Conservation (phyloP, 35 echinoderm and acorn worm genomes). For the Anneissia japonica region DNA sequence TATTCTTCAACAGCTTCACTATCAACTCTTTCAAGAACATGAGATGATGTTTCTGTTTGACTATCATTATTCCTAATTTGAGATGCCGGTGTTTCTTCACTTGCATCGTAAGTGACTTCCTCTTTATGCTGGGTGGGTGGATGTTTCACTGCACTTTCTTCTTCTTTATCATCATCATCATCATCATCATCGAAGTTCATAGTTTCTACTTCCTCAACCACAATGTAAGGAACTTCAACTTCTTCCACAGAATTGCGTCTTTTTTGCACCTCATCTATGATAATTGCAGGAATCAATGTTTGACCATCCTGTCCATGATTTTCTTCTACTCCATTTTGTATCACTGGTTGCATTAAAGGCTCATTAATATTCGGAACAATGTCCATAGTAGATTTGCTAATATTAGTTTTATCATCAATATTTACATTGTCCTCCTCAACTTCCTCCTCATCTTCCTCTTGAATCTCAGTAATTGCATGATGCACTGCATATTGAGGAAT, state of each 20-base stretch:
- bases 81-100: no score
- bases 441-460: background rate
- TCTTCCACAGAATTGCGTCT: background rate
- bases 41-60: background rate
- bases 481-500: background rate
- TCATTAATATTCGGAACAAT: background rate
- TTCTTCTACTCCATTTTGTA: no score
- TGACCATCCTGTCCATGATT: no score
- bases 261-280: background rate
- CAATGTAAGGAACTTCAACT: background rate
- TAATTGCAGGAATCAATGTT: background rate
- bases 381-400: background rate
- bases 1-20: background rate
- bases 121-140: no score
- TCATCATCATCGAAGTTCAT: background rate
- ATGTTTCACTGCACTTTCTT: no score
- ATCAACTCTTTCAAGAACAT: background rate
- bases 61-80: no score
- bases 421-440: background rate
- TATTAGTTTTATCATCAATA: background rate
- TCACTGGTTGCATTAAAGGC: no score
- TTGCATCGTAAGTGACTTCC: no score
- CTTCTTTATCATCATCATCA: background rate
- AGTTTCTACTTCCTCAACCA: background rate
- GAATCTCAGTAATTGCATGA: constrained; percentile 18